A percentile compares a stretch with the other conserved stretches of the same genome.
Evolutionary conservation across 1,140 invertebrate genomes (phyloP).

Genomic region (Caenorhabditis briggsae): DNA sequence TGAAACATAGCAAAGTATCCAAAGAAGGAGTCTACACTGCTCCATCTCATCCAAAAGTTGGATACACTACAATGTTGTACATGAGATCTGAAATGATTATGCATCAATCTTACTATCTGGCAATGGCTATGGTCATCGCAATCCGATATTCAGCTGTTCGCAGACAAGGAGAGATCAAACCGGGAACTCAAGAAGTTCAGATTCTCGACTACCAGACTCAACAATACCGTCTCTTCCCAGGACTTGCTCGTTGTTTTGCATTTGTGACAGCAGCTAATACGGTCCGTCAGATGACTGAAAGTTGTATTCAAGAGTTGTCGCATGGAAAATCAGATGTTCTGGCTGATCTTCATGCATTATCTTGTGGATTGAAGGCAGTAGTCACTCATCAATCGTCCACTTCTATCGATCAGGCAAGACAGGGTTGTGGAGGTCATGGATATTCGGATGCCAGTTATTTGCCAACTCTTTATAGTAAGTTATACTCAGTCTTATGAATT

Average conservation of each 20-base stretch:
- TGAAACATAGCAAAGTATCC: conserved; percentile 89
- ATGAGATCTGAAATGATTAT: conserved; percentile 85
- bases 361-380: conserved; percentile 91
- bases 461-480: conserved; percentile 29
- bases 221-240: conserved; percentile 89
- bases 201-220: conserved; percentile 93
- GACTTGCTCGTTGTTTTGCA: conserved; percentile 86
- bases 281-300: conserved; percentile 86
- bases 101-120: conserved; percentile 75
- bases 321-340: conserved; percentile 77
- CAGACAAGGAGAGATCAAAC: conserved; percentile 87
- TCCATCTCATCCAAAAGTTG: conserved; percentile 87
- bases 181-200: conserved; percentile 87
- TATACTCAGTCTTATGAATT: too few species aligned
- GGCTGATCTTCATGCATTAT: conserved; percentile 87
- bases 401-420: conserved; percentile 81
- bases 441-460: conserved; percentile 84
- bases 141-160: conserved; percentile 88
- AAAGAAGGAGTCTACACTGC: conserved; percentile 90
- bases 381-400: conserved; percentile 81
- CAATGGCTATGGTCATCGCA: conserved; percentile 78
- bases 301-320: conserved; percentile 46
- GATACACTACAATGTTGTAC: conserved; percentile 96
- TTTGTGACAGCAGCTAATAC: conserved; percentile 84
- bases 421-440: conserved; percentile 92